Evolutionary conservation across 37 sponge, comb jelly and placozoan species (phyloP).

Genomic region (Crambe crambe): DNA sequence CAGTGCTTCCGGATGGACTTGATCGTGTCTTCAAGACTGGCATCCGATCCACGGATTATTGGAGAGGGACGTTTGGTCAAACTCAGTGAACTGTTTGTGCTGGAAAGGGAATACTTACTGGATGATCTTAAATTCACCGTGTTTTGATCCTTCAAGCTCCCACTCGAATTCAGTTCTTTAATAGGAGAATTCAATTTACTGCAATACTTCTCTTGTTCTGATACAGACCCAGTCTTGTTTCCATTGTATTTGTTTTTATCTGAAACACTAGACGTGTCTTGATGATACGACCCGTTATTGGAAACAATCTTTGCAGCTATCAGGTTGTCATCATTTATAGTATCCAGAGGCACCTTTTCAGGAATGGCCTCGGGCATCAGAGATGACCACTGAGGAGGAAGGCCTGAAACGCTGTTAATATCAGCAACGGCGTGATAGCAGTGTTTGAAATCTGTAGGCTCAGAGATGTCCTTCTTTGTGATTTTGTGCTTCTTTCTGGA

Average conservation of each 20-base stretch:
- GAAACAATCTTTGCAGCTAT: background rate
- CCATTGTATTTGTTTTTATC: background rate
- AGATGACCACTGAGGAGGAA: constrained; percentile 86
- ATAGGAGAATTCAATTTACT: background rate
- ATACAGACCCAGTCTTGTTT: no score
- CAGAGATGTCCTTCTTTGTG: constrained; percentile 68
- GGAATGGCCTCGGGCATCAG: constrained; percentile 20
- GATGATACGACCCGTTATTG: background rate
- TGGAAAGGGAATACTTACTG: background rate
- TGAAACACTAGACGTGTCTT: background rate
- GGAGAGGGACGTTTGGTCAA: constrained; percentile 39
- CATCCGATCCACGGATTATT: constrained; percentile 51
- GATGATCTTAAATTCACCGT: background rate
- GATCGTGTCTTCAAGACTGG: constrained; percentile 52
- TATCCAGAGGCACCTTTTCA: background rate
- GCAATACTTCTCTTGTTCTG: no score
- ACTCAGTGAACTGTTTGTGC: constrained; percentile 10
- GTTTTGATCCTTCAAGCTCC: background rate
- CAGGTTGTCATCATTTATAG: no score
- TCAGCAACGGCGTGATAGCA: constrained; percentile 69
- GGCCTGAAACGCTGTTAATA: constrained; percentile 36
- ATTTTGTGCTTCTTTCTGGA: constrained; percentile 27
- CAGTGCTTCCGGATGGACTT: constrained; percentile 38
- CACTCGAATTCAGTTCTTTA: background rate
- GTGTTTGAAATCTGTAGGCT: constrained; percentile 81